Evolutionary conservation across 2,888 invertebrate species (phyloP).

Genomic region (Volucella inflata): DNA sequence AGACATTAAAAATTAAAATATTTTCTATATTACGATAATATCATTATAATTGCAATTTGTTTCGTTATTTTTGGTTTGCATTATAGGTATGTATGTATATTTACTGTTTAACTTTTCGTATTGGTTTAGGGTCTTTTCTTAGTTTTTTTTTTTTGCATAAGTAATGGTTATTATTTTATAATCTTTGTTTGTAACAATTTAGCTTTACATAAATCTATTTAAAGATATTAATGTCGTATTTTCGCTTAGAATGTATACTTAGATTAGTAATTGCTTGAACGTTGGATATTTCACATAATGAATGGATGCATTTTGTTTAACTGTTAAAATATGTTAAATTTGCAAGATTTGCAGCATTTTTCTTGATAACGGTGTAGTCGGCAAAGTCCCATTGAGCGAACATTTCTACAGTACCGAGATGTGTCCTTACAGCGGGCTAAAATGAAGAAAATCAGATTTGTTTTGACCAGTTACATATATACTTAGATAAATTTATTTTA

Average conservation of each 20-base stretch:
- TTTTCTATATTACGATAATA: slow-evolving; percentile 72
- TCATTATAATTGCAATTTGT: slow-evolving; percentile 70
- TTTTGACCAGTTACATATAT: too few relatives aligned
- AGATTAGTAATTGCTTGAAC: slow-evolving; percentile 56
- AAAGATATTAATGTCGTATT: slow-evolving; percentile 43
- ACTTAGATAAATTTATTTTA: too few relatives aligned
- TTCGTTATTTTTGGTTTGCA: slow-evolving; percentile 48
- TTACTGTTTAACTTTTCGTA: slow-evolving; percentile 21
- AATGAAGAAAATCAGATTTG: slow-evolving; percentile 13
- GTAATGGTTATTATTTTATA: slow-evolving; percentile 32
- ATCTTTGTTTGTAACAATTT: slow-evolving; percentile 47
- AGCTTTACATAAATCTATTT: slow-evolving; percentile 54
- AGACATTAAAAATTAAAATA: slow-evolving; percentile 64
- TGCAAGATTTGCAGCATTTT: slow-evolving; percentile 95
- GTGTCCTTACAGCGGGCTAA: slow-evolving; percentile 89
- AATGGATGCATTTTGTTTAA: background rate
- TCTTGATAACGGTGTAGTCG: slow-evolving; percentile 91
- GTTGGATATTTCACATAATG: slow-evolving; percentile 37
- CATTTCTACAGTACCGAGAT: slow-evolving; percentile 94
- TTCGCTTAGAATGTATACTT: slow-evolving; percentile 54
- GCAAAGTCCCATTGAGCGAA: slow-evolving; percentile 94
- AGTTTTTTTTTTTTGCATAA: slow-evolving; percentile 34
- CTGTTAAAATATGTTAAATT: slow-evolving; percentile 77
- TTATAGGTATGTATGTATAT: slow-evolving; percentile 13
- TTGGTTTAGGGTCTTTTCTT: slow-evolving; percentile 16